A percentile compares a stretch with the other conserved stretches of the same genome.
These are phyloP conservation scores for Riparia riparia DNA, from an alignment of 2,113 vertebrate genomes.

Conservation along the genomic window DNA sequence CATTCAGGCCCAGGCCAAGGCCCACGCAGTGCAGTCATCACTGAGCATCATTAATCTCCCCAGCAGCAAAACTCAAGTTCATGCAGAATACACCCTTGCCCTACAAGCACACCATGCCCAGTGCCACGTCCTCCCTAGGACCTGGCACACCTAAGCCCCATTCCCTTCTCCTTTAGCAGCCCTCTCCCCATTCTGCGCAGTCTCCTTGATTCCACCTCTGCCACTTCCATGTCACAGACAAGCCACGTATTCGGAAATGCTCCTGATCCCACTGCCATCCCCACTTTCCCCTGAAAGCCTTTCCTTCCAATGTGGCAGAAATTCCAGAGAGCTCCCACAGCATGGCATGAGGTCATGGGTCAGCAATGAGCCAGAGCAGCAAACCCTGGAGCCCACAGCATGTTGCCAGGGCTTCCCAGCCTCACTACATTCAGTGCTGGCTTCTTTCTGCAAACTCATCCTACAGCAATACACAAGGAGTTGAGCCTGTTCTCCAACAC, in stretches of 20 bases:
- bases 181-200: background rate
- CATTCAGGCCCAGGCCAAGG: background rate
- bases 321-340: background rate
- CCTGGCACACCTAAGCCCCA: background rate
- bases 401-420: background rate
- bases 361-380: background rate
- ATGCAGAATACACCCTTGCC: background rate
- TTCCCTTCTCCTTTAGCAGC: background rate
- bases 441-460: background rate
- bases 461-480: background rate
- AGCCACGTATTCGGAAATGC: background rate
- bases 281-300: background rate
- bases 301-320: rapidly evolving
- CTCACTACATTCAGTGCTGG: background rate
- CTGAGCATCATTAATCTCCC: background rate
- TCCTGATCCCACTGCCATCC: background rate
- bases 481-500: background rate
- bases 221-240: background rate
- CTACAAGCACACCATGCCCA: background rate
- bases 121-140: background rate
- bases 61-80: background rate
- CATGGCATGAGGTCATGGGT: rapidly evolving
- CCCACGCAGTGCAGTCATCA: rapidly evolving
- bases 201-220: background rate
- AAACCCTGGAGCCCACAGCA: background rate